phyloP scores from a whole-genome alignment of 2,888 invertebrate species.

The Megaustenia siamemsis region DNA sequence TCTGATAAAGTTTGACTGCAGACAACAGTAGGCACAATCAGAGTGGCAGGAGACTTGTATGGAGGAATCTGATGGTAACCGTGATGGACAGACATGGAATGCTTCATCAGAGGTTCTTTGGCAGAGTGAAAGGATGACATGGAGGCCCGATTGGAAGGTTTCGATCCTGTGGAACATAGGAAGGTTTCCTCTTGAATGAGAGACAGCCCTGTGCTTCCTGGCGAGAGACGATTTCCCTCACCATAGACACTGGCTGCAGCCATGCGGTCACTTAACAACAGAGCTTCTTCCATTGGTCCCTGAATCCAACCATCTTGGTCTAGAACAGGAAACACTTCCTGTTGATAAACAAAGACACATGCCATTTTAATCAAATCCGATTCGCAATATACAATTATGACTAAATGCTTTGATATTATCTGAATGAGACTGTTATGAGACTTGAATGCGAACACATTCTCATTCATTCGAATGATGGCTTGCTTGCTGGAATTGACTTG shows the following conservation, averaged over 20 bases:
- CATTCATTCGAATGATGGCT: no score
- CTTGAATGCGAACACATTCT: no score
- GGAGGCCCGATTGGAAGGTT: slow-evolving; percentile 28
- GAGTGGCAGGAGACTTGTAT: slow-evolving; percentile 40
- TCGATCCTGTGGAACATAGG: slow-evolving; percentile 30
- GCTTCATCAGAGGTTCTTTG: slow-evolving; percentile 39
- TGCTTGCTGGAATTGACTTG: no score
- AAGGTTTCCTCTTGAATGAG: slow-evolving; percentile 68
- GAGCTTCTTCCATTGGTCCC: slow-evolving; percentile 49
- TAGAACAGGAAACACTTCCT: slow-evolving; percentile 79
- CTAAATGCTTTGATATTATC: no score
- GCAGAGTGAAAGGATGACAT: slow-evolving; percentile 46
- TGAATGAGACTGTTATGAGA: no score
- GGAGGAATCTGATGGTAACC: slow-evolving; percentile 27
- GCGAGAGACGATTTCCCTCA: slow-evolving; percentile 38
- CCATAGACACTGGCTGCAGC: slow-evolving; percentile 29
- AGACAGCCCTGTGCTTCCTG: slow-evolving; percentile 60
- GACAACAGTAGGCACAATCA: slow-evolving; percentile 36
- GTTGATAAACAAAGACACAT: background rate
- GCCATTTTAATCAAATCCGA: background rate
- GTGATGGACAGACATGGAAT: slow-evolving; percentile 12
- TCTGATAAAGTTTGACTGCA: slow-evolving; percentile 65
- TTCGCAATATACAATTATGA: no score
- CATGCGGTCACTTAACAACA: slow-evolving; percentile 44
- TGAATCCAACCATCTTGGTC: slow-evolving; percentile 62